Base-by-base conservation (phyloP, 1,140 invertebrate species). In the Calephelis nemesis region DNA sequence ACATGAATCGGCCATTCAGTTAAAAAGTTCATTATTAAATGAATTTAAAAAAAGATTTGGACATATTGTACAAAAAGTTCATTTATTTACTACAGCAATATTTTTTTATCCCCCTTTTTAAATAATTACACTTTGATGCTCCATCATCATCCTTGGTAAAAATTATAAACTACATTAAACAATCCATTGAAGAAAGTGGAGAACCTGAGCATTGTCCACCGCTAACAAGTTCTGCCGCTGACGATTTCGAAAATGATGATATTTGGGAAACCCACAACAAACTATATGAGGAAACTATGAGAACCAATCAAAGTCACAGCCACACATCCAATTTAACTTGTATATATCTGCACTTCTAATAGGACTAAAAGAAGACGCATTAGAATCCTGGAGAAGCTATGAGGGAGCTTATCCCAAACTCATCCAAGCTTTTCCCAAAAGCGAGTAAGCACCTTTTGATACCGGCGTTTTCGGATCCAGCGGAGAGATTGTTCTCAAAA, bases 191-290 rank as follows among this genome's bases (percentile, higher is more conserved):
- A 70, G 69, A 74, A 74, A 71, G 63, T 62, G 58, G 69, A 69
- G 67, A 69, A 74, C 69, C 67, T 68, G 73, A 71, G 30, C 12
- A 71, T 74, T 71, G 60, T 50, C 69, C 67, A 64, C 69, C 63
- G 58, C 50, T 62, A 67, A 70, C 45, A 73, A 73, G 58, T 65
- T 67, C 65, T 52, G 68, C 71, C 68, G 71, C 71, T 69, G 72
- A 70, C 68, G 67, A 71, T 73, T 68, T 69, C 39, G 71, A 74
- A n/a, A 62, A 62, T 42, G 60, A 62, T 68, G 66, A 74, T 47
- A 74, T 74, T 68, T 74, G 72, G 67, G 50, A 69, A 73, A 69
- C 71, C 40, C 67, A 73, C 68, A 69, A 73, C 67, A 72, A 72
- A 58, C 39, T 72, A 58, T 69, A 63, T 47, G 50, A 63, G 67